Percentiles rank a stretch among this genome's conserved stretches.
Conservation (phyloP, 2,888 invertebrate genomes). For the Trilocha varians region DNA sequence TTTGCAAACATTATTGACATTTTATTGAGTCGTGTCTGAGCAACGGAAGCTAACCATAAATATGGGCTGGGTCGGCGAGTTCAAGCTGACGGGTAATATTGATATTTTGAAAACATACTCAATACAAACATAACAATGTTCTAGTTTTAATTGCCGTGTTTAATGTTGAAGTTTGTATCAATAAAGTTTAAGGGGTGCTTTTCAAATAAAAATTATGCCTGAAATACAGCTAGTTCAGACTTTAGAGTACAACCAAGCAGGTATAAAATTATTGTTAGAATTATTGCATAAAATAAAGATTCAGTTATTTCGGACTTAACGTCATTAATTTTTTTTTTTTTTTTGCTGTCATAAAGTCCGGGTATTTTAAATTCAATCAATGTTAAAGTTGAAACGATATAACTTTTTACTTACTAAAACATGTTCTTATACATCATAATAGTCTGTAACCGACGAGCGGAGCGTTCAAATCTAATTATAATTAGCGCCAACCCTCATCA, state of each 20-base stretch:
- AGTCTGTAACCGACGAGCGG: not conserved
- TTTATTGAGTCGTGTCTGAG: slow-evolving; percentile 44
- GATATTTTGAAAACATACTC: not conserved
- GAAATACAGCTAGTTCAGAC: too few relatives aligned
- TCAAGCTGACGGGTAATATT: not conserved
- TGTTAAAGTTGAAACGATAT: not conserved
- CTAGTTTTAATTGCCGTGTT: not conserved
- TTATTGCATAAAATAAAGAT: too few relatives aligned
- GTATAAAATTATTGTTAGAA: too few relatives aligned
- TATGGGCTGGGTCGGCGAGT: slow-evolving; percentile 20
- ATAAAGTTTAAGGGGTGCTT: too few relatives aligned
- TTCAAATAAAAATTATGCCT: too few relatives aligned
- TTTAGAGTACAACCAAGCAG: too few relatives aligned
- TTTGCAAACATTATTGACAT: slow-evolving; percentile 39
- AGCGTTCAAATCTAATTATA: slow-evolving; percentile 29
- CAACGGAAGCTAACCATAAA: slow-evolving; percentile 40
- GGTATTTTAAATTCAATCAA: too few relatives aligned
- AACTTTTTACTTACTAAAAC: not conserved
- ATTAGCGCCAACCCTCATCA: slow-evolving; percentile 38
- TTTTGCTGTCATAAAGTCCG: too few relatives aligned
- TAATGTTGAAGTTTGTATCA: too few relatives aligned
- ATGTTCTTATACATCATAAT: not conserved
- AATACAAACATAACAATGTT: not conserved
- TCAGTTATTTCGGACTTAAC: too few relatives aligned
- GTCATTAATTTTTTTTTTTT: too few relatives aligned